Evolutionary conservation across 2,888 invertebrate species (phyloP).

Genomic region (Ichneumon xanthorius): DNA sequence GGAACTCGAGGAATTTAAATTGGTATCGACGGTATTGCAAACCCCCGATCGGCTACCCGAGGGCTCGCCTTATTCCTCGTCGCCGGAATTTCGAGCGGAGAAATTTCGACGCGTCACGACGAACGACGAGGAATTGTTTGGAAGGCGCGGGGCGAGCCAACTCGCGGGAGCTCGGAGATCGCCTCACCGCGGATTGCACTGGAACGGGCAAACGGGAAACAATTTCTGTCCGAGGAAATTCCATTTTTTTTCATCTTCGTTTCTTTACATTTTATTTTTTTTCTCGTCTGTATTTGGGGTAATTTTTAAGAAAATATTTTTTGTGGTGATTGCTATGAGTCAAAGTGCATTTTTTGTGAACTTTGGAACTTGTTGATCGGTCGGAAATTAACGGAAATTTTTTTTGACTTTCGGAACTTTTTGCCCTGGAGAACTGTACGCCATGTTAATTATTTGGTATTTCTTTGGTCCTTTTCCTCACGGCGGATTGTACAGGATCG

Average conservation of each 20-base stretch:
- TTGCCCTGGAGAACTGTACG: too few relatives aligned
- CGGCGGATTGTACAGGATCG: too few relatives aligned
- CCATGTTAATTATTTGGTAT: too few relatives aligned
- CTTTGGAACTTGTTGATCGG: too few relatives aligned
- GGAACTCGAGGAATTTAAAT: slow-evolving; percentile 77
- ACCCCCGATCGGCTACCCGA: slow-evolving; percentile 49
- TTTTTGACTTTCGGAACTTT: too few relatives aligned
- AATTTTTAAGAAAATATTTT: too few relatives aligned
- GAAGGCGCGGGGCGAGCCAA: background rate
- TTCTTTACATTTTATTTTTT: background rate
- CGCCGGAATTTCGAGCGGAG: slow-evolving; percentile 59
- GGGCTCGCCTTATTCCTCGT: slow-evolving; percentile 49
- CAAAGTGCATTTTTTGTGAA: too few relatives aligned
- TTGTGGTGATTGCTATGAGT: too few relatives aligned
- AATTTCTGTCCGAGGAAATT: background rate
- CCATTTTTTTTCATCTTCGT: background rate
- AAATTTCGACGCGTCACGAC: slow-evolving; percentile 62
- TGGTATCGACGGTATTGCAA: slow-evolving; percentile 73
- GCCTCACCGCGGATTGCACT: slow-evolving; percentile 8
- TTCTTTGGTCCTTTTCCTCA: too few relatives aligned
- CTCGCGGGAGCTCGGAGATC: background rate
- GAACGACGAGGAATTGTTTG: slow-evolving; percentile 29
- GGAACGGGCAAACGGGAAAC: background rate
- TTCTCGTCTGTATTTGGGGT: too few relatives aligned
- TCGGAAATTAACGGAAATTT: too few relatives aligned